A percentile compares a stretch with the other conserved stretches of the same genome.
phyloP scores from a whole-genome alignment of 2,797 vertebrate genomes.

The Moxostoma hubbsi region DNA sequence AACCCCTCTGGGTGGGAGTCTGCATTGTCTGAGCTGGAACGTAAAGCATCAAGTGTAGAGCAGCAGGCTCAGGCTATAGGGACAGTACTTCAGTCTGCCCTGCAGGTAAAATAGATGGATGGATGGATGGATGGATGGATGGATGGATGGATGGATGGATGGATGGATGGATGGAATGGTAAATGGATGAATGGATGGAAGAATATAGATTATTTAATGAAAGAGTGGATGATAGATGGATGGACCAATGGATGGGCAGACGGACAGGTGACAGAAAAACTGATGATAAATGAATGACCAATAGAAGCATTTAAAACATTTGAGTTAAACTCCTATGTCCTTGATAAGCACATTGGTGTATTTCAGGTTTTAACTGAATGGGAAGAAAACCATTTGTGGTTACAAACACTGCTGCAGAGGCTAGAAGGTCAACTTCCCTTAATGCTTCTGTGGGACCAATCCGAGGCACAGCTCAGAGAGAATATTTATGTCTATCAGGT shows the following conservation, averaged over 20 bases:
- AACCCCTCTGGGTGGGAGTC: constrained; percentile 68
- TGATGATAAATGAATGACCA: constrained; percentile 3
- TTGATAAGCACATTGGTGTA: not conserved
- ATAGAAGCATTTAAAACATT: not conserved
- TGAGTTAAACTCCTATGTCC: not conserved
- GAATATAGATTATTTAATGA: too few species aligned
- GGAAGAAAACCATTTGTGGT: constrained; percentile 76
- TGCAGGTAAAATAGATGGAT: constrained; percentile 78
- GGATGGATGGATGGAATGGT: not conserved
- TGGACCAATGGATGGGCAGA: too few species aligned
- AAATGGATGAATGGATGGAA: not conserved
- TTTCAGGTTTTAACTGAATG: constrained; percentile 84
- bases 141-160: not conserved
- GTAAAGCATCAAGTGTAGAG: constrained; percentile 72
- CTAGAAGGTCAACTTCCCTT: constrained; percentile 74
- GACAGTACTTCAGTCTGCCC: constrained; percentile 69
- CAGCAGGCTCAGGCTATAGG: constrained; percentile 73
- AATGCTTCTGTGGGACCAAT: constrained; percentile 76
- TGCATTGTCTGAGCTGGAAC: constrained; percentile 70
- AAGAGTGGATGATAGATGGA: not conserved
- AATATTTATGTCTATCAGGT: constrained; percentile 82
- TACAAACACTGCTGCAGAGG: constrained; percentile 78
- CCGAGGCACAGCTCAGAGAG: constrained; percentile 78
- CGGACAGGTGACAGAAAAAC: not conserved
- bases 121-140: not conserved